Evolutionary conservation across 2,113 vertebrate species (phyloP).

Genomic region (Aythya baeri): DNA sequence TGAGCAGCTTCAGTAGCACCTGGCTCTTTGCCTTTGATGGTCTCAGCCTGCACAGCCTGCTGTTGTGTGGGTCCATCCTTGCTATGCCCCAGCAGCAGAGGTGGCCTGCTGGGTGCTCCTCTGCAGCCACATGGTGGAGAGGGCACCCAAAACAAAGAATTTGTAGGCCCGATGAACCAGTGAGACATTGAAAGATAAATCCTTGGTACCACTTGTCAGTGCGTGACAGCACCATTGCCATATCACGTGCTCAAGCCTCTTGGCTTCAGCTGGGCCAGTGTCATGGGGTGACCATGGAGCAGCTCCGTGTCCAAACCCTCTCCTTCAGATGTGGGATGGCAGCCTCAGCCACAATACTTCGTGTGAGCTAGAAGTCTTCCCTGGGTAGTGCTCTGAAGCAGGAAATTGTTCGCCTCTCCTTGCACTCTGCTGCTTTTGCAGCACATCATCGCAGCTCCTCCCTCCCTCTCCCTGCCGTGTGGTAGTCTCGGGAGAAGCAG

Average conservation of each 20-base stretch:
- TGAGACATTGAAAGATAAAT: conserved; percentile 42
- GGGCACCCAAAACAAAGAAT: not conserved
- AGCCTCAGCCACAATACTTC: not conserved
- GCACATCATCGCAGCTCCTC: not conserved
- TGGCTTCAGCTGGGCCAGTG: not conserved
- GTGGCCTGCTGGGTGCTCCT: not conserved
- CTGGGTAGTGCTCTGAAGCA: not conserved
- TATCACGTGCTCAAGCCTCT: not conserved
- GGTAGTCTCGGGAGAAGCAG: not conserved
- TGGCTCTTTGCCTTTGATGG: not conserved
- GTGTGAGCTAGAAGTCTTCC: not conserved
- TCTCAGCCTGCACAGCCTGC: not conserved
- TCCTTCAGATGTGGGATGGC: not conserved
- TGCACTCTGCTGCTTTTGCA: not conserved
- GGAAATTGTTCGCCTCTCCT: not conserved
- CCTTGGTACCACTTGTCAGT: fast-evolving
- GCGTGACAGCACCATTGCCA: fast-evolving
- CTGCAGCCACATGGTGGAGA: not conserved
- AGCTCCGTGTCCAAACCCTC: not conserved
- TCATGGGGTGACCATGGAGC: not conserved
- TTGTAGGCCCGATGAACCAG: conserved; percentile 21
- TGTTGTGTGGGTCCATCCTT: not conserved
- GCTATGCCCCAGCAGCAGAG: not conserved
- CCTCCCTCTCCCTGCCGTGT: not conserved
- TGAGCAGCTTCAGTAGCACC: not conserved